A percentile compares a stretch with the other conserved stretches of the same genome.
These are phyloP conservation scores for Clusia tigrina DNA, from an alignment of 2,888 invertebrate genomes.

Conservation along the genomic window DNA sequence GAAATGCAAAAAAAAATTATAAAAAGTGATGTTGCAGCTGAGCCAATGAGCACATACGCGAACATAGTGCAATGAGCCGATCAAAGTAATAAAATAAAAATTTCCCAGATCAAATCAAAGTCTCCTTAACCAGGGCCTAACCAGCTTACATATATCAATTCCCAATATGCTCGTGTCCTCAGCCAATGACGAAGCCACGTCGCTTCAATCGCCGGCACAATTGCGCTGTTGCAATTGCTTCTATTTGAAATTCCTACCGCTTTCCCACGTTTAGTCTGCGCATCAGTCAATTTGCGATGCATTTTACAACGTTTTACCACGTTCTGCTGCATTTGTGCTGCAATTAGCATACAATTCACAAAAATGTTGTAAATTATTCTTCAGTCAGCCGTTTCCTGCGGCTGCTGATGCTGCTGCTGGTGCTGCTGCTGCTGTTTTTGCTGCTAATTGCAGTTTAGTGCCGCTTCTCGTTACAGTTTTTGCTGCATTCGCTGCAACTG, in stretches of 20 bases:
- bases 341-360: conserved; percentile 23
- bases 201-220: too few species aligned
- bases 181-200: too few species aligned
- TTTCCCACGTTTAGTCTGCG: conserved; percentile 15
- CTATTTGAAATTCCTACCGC: background rate
- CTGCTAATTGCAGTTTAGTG: conserved; percentile 14
- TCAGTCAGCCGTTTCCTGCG: background rate
- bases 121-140: too few species aligned
- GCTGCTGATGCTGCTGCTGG: background rate
- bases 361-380: conserved; percentile 11
- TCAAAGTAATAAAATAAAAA: too few species aligned
- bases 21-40: too few species aligned
- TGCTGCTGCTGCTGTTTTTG: conserved; percentile 6
- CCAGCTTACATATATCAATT: too few species aligned
- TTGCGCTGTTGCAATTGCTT: background rate
- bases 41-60: too few species aligned
- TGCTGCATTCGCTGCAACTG: background rate
- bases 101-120: too few species aligned
- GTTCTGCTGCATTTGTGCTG: background rate
- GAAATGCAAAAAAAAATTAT: too few species aligned
- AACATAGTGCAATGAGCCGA: too few species aligned
- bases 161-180: too few species aligned
- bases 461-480: background rate
- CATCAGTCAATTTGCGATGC: conserved; percentile 15
- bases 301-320: background rate